Evolutionary conservation across 2,797 vertebrate species (phyloP).

Genomic region (Xyrichtys novacula): DNA sequence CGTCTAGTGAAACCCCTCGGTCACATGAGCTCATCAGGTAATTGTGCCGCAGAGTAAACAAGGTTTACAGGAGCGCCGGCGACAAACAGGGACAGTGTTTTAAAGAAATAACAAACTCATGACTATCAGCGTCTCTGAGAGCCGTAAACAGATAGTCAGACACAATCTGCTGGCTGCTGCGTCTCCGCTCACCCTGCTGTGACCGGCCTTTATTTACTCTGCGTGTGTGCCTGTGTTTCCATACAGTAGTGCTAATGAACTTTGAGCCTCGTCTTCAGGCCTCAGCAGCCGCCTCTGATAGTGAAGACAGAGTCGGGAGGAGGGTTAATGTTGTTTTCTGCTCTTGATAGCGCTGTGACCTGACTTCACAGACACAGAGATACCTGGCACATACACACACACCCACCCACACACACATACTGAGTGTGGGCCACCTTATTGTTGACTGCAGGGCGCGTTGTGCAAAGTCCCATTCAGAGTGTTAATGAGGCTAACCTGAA

Average conservation of each 20-base stretch:
- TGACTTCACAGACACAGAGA: slow-evolving; percentile 37
- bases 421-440: slow-evolving; percentile 21
- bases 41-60: slow-evolving; percentile 23
- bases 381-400: slow-evolving; percentile 20
- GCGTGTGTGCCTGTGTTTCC: slow-evolving; percentile 40
- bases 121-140: slow-evolving; percentile 31
- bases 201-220: slow-evolving; percentile 36
- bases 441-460: slow-evolving; percentile 47
- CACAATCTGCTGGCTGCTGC: slow-evolving; percentile 7
- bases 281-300: slow-evolving; percentile 43
- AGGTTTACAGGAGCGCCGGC: slow-evolving; percentile 9
- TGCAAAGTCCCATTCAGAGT: slow-evolving; percentile 68
- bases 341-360: slow-evolving; percentile 35
- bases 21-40: slow-evolving; percentile 31
- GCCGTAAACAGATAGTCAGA: slow-evolving; percentile 49
- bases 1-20: not conserved
- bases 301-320: slow-evolving; percentile 50
- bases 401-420: slow-evolving; percentile 33
- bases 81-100: slow-evolving; percentile 36
- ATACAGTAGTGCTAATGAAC: slow-evolving; percentile 63
- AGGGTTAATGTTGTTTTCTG: slow-evolving; percentile 54
- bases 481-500: slow-evolving; percentile 55
- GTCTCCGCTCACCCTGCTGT: slow-evolving; percentile 10
- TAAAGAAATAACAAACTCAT: slow-evolving; percentile 51
- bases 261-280: slow-evolving; percentile 67